phyloP scores from a whole-genome alignment of 2,797 vertebrate genomes.

The Chelidonichthys spinosus region DNA sequence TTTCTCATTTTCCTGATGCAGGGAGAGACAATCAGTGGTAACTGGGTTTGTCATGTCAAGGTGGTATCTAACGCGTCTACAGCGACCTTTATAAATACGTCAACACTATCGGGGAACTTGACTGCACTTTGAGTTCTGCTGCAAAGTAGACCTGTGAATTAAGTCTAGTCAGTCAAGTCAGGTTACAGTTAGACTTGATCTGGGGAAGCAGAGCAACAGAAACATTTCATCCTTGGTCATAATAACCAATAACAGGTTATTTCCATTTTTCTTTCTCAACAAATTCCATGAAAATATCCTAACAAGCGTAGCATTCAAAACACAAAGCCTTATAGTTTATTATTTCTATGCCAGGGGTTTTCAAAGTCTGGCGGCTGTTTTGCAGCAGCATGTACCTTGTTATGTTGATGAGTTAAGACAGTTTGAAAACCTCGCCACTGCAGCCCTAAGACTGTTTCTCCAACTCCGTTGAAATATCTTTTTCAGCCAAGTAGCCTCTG shows the following conservation, averaged over 20 bases:
- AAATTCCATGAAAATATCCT: not conserved
- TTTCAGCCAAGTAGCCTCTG: too few relatives aligned
- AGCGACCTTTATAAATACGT: constrained; percentile 29
- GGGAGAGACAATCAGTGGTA: constrained; percentile 28
- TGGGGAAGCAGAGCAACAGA: not conserved
- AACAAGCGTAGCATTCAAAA: not conserved
- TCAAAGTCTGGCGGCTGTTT: not conserved
- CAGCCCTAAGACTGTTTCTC: not conserved
- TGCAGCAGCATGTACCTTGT: not conserved
- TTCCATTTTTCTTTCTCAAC: not conserved
- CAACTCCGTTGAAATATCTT: too few relatives aligned
- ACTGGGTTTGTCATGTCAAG: constrained; percentile 29
- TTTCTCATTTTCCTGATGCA: not conserved
- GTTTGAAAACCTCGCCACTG: not conserved
- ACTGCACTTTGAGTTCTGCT: not conserved
- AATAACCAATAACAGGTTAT: not conserved
- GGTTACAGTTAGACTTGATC: not conserved
- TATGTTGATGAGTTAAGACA: not conserved
- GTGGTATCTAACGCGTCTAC: constrained; percentile 12
- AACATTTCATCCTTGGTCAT: not conserved
- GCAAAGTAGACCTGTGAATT: not conserved
- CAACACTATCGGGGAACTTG: not conserved
- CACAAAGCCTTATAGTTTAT: not conserved
- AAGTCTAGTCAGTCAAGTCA: not conserved
- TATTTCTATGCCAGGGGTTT: not conserved